phyloP scores from a whole-genome alignment of 2,888 invertebrate genomes.

The Callinectes sapidus region DNA sequence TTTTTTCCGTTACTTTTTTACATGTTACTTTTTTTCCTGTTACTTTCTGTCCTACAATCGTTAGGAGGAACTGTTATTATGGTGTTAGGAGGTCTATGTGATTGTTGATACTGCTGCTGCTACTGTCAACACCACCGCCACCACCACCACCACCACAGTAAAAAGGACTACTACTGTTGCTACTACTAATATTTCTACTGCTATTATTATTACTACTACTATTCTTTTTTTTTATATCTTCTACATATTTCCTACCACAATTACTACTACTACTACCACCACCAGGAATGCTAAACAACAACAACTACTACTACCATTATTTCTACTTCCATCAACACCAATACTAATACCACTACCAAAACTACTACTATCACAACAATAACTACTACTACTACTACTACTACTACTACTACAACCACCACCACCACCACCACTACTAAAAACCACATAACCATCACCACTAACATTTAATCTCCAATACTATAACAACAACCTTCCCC shows the following conservation, averaged over 20 bases:
- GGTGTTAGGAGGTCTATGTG: no score
- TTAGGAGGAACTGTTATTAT: no score
- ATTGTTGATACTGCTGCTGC: constrained; percentile 3
- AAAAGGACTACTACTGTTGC: background rate
- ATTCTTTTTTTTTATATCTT: no score
- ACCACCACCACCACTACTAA: constrained; percentile 12
- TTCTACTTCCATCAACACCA: no score
- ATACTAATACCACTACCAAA: background rate
- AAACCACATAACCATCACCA: background rate
- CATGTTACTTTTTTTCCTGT: no score
- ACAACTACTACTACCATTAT: no score
- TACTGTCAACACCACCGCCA: background rate
- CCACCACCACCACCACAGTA: background rate
- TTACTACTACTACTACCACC: no score
- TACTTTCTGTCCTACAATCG: no score
- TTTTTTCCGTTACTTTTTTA: no score
- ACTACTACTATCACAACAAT: constrained; percentile 19
- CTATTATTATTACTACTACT: background rate
- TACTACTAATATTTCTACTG: background rate
- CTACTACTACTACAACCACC: constrained; percentile 28
- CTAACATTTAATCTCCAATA: background rate
- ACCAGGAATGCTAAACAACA: no score
- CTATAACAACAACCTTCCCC: background rate
- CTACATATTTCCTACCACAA: no score
- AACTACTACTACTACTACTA: constrained; percentile 33